These are phyloP conservation scores for Rhingia rostrata DNA, from an alignment of 2,888 invertebrate species.

Conservation along the genomic window DNA sequence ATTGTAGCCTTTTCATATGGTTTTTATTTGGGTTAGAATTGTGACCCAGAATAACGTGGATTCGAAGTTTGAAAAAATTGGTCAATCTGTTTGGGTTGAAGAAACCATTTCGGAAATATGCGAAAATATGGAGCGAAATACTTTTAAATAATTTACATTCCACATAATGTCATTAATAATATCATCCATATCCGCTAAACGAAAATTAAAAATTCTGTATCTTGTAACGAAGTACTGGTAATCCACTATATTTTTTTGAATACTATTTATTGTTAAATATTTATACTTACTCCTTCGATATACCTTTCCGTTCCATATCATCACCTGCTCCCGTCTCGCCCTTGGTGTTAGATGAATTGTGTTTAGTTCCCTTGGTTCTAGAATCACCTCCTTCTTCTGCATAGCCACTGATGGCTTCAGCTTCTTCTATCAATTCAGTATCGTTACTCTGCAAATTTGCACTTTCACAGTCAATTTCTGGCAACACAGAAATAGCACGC, in stretches of 20 bases:
- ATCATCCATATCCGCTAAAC: too few relatives aligned
- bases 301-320: background rate
- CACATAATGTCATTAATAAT: too few relatives aligned
- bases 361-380: slow-evolving; percentile 16
- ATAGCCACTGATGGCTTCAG: slow-evolving; percentile 22
- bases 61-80: too few relatives aligned
- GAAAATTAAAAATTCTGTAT: background rate
- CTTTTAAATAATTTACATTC: too few relatives aligned
- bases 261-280: background rate
- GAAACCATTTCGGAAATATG: too few relatives aligned
- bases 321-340: slow-evolving; percentile 45
- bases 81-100: too few relatives aligned
- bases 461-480: slow-evolving; percentile 86
- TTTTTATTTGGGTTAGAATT: too few relatives aligned
- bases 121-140: too few relatives aligned
- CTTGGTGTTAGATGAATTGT: slow-evolving; percentile 12
- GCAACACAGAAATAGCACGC: slow-evolving; percentile 84
- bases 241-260: too few relatives aligned
- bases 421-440: slow-evolving; percentile 48
- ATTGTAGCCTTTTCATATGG: too few relatives aligned
- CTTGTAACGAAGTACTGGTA: too few relatives aligned
- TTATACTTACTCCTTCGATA: slow-evolving; percentile 38
- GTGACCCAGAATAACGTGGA: too few relatives aligned
- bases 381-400: slow-evolving; percentile 27
- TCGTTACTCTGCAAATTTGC: slow-evolving; percentile 83